Conservation (phyloP, 1,140 invertebrate genomes). For the Arion vulgaris region DNA sequence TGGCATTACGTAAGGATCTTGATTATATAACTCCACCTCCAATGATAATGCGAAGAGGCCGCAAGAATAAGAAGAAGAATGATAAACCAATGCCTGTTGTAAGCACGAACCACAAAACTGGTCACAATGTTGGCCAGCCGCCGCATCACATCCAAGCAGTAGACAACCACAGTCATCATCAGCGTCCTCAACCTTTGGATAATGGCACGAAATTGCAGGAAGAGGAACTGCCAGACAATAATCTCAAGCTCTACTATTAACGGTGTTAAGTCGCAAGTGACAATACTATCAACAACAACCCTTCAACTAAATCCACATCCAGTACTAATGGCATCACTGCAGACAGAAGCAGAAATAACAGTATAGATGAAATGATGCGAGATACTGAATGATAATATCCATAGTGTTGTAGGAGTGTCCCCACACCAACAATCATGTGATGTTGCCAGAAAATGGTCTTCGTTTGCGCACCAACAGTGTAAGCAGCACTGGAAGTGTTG, state of each 20-base stretch:
- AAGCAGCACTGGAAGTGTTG: conserved; percentile 79
- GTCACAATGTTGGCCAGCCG: conserved; percentile 38
- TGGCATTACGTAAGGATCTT: conserved; percentile 93
- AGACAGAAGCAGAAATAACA: conserved; percentile 29
- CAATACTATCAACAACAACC: conserved; percentile 60
- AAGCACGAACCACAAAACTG: conserved; percentile 50
- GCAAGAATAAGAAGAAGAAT: conserved; percentile 75
- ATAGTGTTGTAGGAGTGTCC: not conserved
- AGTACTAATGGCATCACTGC: not conserved
- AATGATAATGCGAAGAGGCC: conserved; percentile 67
- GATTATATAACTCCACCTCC: conserved; percentile 83
- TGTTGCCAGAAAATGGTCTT: conserved; percentile 64
- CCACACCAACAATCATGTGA: not conserved
- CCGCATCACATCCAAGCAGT: conserved; percentile 15
- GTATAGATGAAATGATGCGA: not conserved
- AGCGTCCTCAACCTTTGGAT: conserved; percentile 16
- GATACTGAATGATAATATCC: not conserved
- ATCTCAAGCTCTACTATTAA: not conserved
- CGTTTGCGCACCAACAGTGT: conserved; percentile 80
- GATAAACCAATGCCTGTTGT: conserved; percentile 75
- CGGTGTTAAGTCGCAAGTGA: conserved; percentile 38
- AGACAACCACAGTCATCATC: conserved; percentile 36
- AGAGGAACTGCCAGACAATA: not conserved
- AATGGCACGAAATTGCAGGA: conserved; percentile 16
- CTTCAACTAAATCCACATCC: no score